Base-by-base conservation (phyloP, 2,888 invertebrate genomes). In the Boloria selene region DNA sequence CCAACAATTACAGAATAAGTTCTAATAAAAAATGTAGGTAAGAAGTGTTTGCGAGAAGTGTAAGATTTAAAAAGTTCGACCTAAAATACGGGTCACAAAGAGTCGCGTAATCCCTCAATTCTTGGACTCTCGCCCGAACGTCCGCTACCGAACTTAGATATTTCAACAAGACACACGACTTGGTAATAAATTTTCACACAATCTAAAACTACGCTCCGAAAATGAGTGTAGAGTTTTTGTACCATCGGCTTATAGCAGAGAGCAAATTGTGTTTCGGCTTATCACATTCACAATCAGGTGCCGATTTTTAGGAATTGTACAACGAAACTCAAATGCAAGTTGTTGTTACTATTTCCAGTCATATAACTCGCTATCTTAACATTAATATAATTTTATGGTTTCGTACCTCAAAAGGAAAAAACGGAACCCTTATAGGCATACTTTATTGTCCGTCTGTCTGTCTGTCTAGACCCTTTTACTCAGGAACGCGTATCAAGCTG, bases 131-230 rank as follows among this genome's bases (percentile, higher is more conserved):
- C 70, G 71, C 73, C 74, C 72, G 66, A 71, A 72, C 73, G 74
- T 74, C 75, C 66, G 75, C 73, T 71, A 73, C 76, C 75, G 71
- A 74, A 73, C 74, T 73, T 72, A 73, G 79, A 77, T 79, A 80
- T 84, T 81, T 79, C 78, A 72, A 73, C 70, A 80, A 81, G 83
- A 82, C 77, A 77, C 79, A 84, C 79, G 83, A 82, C 80, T 77
- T 72, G 74, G 75, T 78, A 85, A 82, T 86, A 86, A 82, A 87
- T 86, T 84, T 84, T 84, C 82, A 82, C 82, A 79, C 80, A 80
- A 82, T 86, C 82, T 82, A 79, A 84, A 81, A 79, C 75, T 58
- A 49, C 72, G 70, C 73, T 73, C 73, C 74, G 69, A 75, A 76
- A 59, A 47, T 45, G 16, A 59, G 64, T 71, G 55, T 68, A 71